These are phyloP conservation scores for Danio choprae DNA, from an alignment of 2,797 vertebrate species.

Conservation along the genomic window DNA sequence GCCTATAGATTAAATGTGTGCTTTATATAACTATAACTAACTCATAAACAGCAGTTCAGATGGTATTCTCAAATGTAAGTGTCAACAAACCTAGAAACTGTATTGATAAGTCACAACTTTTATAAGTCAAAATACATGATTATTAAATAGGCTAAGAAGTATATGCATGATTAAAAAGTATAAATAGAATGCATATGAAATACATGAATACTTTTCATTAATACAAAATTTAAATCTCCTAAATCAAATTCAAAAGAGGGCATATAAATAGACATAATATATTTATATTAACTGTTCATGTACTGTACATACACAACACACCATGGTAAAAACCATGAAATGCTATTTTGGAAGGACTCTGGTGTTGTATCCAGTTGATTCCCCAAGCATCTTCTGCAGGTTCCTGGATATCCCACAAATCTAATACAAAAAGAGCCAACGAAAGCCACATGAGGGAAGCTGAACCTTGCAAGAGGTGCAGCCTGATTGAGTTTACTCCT, in stretches of 20 bases:
- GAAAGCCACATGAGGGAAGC: conserved; percentile 31
- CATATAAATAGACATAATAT: too few relatives aligned
- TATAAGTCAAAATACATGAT: background rate
- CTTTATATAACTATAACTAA: too few relatives aligned
- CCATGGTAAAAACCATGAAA: background rate
- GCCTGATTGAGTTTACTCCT: conserved; percentile 61
- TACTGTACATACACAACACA: background rate
- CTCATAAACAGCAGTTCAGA: too few relatives aligned
- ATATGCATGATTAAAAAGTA: too few relatives aligned
- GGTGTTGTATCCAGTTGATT: conserved; percentile 8
- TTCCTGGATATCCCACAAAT: conserved; percentile 62
- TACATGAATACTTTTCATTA: background rate
- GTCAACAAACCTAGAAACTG: too few relatives aligned
- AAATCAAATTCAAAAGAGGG: background rate
- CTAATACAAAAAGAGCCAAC: conserved; percentile 54
- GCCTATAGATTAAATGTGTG: too few relatives aligned
- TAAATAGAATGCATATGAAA: background rate
- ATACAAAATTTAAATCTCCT: background rate
- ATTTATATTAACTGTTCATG: background rate
- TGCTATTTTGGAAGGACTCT: conserved; percentile 18
- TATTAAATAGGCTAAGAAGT: background rate
- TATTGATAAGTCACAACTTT: too few relatives aligned
- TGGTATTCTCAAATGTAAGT: too few relatives aligned
- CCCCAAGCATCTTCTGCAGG: conserved; percentile 1
- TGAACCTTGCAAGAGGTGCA: conserved; percentile 27